Percentiles rank a stretch among this genome's conserved stretches.
Conservation (phyloP, 2,888 invertebrate species). For the Dromius quadrimaculatus region DNA sequence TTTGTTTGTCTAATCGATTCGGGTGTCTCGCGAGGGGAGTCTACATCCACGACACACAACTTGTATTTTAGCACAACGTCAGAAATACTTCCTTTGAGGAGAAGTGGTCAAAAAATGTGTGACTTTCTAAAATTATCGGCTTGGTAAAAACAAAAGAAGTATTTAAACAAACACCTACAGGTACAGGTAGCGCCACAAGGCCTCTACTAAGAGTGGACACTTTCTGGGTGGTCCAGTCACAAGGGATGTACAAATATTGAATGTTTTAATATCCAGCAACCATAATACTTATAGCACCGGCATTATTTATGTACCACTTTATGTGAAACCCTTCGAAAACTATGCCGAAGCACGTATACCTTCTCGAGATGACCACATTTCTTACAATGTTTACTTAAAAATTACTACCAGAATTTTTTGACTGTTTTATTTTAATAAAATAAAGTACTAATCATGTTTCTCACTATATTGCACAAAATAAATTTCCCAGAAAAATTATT, state of each 20-base stretch:
- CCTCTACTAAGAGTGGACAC: background rate
- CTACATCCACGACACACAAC: too few relatives aligned
- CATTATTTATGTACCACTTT: constrained; percentile 46
- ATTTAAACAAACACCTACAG: constrained; percentile 9
- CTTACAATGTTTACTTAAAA: too few relatives aligned
- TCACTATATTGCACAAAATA: too few relatives aligned
- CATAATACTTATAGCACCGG: constrained; percentile 50
- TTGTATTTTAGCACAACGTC: too few relatives aligned
- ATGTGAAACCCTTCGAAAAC: background rate
- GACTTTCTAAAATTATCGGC: background rate
- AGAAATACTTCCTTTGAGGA: too few relatives aligned
- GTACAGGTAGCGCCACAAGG: constrained; percentile 4
- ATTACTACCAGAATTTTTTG: too few relatives aligned
- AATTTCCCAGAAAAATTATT: constrained; percentile 10
- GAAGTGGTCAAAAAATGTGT: too few relatives aligned
- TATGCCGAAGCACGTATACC: background rate
- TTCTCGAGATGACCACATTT: background rate
- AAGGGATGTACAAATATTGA: constrained; percentile 59
- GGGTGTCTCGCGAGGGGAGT: constrained; percentile 13
- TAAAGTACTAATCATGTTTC: too few relatives aligned
- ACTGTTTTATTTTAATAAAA: too few relatives aligned
- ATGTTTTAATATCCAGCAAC: constrained; percentile 58
- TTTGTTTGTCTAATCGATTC: constrained; percentile 33
- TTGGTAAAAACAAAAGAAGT: constrained; percentile 8
- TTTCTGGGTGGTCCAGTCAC: constrained; percentile 45